Evolutionary conservation across 2,888 invertebrate genomes (phyloP).

Genomic region (Temnothorax rugatulus): DNA sequence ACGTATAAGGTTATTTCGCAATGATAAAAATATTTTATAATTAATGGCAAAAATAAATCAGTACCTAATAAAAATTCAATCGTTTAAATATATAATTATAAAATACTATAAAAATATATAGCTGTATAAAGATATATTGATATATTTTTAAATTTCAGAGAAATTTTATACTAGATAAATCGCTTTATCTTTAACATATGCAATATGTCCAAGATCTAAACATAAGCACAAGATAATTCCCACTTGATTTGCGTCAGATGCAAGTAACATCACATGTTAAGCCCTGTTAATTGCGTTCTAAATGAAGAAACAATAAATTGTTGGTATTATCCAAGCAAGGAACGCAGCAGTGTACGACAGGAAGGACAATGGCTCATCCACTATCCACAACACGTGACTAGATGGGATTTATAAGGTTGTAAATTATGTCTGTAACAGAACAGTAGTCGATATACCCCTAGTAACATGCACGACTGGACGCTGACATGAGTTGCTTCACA

Average conservation of each 20-base stretch:
- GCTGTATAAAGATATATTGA: not conserved
- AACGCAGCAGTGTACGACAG: constrained; percentile 29
- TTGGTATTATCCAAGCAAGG: constrained; percentile 34
- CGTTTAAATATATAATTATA: not conserved
- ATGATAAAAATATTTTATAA: not conserved
- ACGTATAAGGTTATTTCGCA: not conserved
- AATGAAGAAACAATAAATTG: constrained; percentile 48
- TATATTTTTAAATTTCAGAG: not conserved
- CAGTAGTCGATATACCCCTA: constrained; percentile 76
- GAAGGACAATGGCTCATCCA: constrained; percentile 48
- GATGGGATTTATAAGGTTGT: constrained; percentile 72
- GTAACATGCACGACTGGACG: constrained; percentile 58
- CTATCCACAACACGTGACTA: constrained; percentile 49
- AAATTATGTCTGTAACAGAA: constrained; percentile 80
- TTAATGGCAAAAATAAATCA: not conserved
- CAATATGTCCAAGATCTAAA: not conserved
- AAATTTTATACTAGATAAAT: not conserved
- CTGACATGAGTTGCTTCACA: constrained; percentile 39
- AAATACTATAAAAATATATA: not conserved
- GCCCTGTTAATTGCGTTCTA: constrained; percentile 23
- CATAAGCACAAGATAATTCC: constrained; percentile 9
- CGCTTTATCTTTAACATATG: not conserved
- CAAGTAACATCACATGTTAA: constrained; percentile 14
- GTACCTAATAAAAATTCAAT: not conserved
- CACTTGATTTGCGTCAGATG: not conserved